These are phyloP conservation scores for Cassiopea xamachana DNA, from an alignment of 30 jellyfish, hydroid and myxozoan species.

Conservation along the genomic window DNA sequence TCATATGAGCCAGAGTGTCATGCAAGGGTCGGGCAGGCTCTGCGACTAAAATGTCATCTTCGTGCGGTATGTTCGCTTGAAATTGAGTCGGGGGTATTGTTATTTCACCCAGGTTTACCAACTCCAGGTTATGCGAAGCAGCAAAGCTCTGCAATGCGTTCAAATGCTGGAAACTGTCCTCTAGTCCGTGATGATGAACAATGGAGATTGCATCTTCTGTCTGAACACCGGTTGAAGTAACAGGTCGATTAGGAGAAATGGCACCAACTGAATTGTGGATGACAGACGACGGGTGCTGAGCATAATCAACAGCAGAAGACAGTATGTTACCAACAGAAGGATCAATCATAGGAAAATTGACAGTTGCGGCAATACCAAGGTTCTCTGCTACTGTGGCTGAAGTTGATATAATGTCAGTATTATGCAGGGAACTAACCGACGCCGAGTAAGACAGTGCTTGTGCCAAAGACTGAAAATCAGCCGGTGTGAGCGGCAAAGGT, in stretches of 20 bases:
- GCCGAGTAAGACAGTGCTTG: conserved; percentile 96
- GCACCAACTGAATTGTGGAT: conserved; percentile 71
- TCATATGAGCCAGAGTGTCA: conserved; percentile 88
- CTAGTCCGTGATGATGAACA: conserved; percentile 79
- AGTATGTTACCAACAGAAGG: conserved; percentile 88
- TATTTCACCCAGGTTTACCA: conserved; percentile 95
- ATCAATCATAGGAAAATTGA: conserved; percentile 93
- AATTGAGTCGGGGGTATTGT: conserved; percentile 96
- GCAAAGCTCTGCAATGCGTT: conserved; percentile 97
- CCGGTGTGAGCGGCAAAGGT: conserved; percentile 91
- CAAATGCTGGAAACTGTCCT: conserved; percentile 96
- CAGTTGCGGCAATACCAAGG: conserved; percentile 88
- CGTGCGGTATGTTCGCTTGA: conserved; percentile 82
- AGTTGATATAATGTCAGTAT: conserved; percentile 65
- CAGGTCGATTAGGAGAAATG: conserved; percentile 76
- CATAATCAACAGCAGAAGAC: conserved; percentile 71
- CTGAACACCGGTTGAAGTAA: conserved; percentile 99
- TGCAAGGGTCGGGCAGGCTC: conserved; percentile 87
- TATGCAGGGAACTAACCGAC: conserved; percentile 75
- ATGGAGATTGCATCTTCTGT: conserved; percentile 97
- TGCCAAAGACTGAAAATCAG: conserved; percentile 96
- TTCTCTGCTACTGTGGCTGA: conserved; percentile 93
- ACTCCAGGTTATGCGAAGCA: conserved; percentile 96
- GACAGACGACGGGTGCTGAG: conserved; percentile 57
- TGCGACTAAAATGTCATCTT: conserved; percentile 82